Conservation (phyloP, 2,797 vertebrate species). For the Poecilia gillii region DNA sequence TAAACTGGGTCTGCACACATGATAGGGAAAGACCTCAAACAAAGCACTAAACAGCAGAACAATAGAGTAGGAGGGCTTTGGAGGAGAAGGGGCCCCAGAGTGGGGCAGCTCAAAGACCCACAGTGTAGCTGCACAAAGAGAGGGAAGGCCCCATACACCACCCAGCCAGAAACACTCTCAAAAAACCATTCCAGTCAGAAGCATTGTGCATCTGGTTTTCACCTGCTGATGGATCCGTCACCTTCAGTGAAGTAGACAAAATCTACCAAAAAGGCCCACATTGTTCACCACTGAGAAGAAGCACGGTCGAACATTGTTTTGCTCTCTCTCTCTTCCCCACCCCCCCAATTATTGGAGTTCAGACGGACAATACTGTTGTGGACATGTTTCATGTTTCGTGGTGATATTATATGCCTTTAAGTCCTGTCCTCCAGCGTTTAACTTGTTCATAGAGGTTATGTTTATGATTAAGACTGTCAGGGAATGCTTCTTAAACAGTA, state of each 20-base stretch:
- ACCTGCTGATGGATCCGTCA: slow-evolving; percentile 28
- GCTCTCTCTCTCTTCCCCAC: too few species aligned
- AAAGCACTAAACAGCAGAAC: slow-evolving; percentile 72
- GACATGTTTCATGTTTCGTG: not conserved
- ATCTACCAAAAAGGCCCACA: not conserved
- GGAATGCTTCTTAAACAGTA: slow-evolving; percentile 1
- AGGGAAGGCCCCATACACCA: slow-evolving; percentile 38
- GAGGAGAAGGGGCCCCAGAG: slow-evolving; percentile 68
- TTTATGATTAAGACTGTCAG: slow-evolving; percentile 4
- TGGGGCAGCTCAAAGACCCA: slow-evolving; percentile 69
- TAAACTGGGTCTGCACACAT: slow-evolving; percentile 49
- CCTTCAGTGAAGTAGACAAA: not conserved
- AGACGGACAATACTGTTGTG: not conserved
- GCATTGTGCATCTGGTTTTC: slow-evolving; percentile 23
- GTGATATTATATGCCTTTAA: not conserved
- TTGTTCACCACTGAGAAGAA: not conserved
- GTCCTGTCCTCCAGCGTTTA: not conserved
- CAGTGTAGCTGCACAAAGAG: slow-evolving; percentile 47
- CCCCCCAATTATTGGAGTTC: not conserved
- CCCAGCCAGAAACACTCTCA: slow-evolving; percentile 51
- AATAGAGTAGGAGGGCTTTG: slow-evolving; percentile 74
- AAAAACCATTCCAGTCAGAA: slow-evolving; percentile 44
- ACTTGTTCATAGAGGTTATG: slow-evolving; percentile 6
- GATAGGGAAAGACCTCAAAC: slow-evolving; percentile 67
- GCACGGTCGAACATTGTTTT: not conserved